Evolutionary conservation across 2,888 invertebrate genomes (phyloP).

Genomic region (Mactromeris polynyma): DNA sequence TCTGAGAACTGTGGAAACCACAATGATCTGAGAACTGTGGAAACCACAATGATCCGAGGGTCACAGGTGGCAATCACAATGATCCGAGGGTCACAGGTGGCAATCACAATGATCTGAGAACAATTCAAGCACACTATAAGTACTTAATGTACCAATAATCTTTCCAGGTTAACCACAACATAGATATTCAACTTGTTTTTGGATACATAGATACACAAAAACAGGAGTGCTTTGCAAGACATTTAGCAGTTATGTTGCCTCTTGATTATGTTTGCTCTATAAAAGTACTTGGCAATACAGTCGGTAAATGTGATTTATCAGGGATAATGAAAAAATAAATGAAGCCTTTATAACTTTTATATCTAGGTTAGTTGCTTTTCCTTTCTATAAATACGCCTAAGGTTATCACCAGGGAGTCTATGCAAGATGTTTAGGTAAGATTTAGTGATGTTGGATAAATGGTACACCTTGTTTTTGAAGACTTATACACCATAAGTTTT

Average conservation of each 20-base stretch:
- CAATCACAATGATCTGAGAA: no score
- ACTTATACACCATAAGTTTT: no score
- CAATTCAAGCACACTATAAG: no score
- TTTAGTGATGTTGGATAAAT: not conserved
- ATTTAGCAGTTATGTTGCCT: not conserved
- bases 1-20: no score
- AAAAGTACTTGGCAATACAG: not conserved
- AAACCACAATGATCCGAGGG: no score
- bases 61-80: no score
- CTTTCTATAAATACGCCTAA: constrained; percentile 6
- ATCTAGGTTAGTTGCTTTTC: constrained; percentile 6
- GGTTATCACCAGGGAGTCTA: not conserved
- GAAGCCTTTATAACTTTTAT: not conserved
- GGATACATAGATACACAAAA: not conserved
- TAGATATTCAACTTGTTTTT: not conserved
- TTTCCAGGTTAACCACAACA: not conserved
- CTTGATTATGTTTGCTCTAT: not conserved
- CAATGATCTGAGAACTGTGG: no score
- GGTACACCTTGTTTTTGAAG: not conserved
- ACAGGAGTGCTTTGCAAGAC: not conserved
- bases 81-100: no score
- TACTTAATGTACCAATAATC: no score
- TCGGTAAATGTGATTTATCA: not conserved
- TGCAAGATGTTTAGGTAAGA: not conserved
- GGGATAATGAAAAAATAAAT: not conserved